Base-by-base conservation (phyloP, 2,113 vertebrate genomes). In the Carlito syrichta region DNA sequence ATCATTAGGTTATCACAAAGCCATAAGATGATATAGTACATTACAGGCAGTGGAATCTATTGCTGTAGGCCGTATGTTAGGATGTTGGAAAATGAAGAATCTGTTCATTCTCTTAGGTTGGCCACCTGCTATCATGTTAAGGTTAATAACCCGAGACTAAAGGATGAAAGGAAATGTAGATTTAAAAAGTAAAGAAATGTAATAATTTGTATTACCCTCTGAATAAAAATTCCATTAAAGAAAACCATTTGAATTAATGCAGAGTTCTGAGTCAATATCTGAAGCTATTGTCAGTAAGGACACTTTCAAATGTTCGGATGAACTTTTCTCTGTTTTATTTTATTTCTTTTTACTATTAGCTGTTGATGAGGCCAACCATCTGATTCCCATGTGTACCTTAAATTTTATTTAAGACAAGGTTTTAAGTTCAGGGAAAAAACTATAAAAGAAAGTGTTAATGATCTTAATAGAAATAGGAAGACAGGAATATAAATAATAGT, bases 1-100 rank as follows among this genome's bases (percentile, higher is more conserved):
- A 74, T 97, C 82, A 86, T 93, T 89, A 91, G 62, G 68, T 91
- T 95, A 83, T 74, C 54, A 83, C 22, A 56, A 91, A 94, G 54
- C 32, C 66, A 35, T 68, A 62, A 82, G 69, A 86, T 91, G 60
- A 90, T 83, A 54, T 5, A 94, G 60, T 68, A 48, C 45, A 92
- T 92, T n/a, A 48, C 27, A 62, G n/a, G 27, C 38, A 25, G 9
- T 86, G 5, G 82, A 58, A 66, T 74, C 58, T 52, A 38, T 54
- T 58, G 17, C 6, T 22, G 19, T 22, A 73, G 73, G 73, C 48
- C 45, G 5, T 52, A 20, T 79, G n/a, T 89, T 66, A 89, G 11
- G 10, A 48, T 58, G 30, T 60, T 38, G 56, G 69, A 58, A 71
- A 94, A 92, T 69, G 50, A 93, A 92, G 52, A 84, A 76, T 89